A percentile compares a stretch with the other conserved stretches of the same genome.
These are phyloP conservation scores for Eilema depressum DNA, from an alignment of 2,888 invertebrate species.

Conservation along the genomic window DNA sequence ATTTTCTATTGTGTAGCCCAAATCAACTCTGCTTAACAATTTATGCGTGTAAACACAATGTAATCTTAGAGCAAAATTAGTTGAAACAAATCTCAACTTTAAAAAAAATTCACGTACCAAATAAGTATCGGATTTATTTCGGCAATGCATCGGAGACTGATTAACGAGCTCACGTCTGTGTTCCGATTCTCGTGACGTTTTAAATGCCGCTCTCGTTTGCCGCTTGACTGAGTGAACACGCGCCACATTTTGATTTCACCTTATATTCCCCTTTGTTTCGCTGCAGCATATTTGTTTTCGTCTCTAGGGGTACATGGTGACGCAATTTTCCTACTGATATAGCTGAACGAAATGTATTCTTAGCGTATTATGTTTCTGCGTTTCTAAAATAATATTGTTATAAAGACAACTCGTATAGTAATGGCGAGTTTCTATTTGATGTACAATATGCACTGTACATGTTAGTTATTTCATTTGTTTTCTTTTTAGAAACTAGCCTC, in stretches of 20 bases:
- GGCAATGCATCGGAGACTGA: slow-evolving; percentile 47
- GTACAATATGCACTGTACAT: neutral
- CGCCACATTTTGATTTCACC: slow-evolving; percentile 44
- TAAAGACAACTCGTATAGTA: neutral
- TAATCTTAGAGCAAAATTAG: neutral
- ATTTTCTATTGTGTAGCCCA: too few species aligned
- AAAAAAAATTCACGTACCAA: slow-evolving; percentile 22
- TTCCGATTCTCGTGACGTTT: slow-evolving; percentile 31
- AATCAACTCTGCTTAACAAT: too few species aligned
- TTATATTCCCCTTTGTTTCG: slow-evolving; percentile 30
- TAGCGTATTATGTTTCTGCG: neutral
- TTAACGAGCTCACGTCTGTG: slow-evolving; percentile 50
- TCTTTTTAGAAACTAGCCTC: neutral
- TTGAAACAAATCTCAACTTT: slow-evolving; percentile 17
- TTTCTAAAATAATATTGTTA: neutral
- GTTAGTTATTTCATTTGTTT: neutral
- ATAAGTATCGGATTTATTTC: slow-evolving; percentile 35
- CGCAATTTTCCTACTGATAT: slow-evolving; percentile 5
- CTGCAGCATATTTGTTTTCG: slow-evolving; percentile 31
- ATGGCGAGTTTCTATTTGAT: neutral
- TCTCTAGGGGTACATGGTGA: slow-evolving; percentile 23
- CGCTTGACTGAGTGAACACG: slow-evolving; percentile 39
- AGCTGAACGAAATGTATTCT: slow-evolving; percentile 11
- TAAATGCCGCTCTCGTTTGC: slow-evolving; percentile 44
- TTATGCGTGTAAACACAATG: too few species aligned